Conservation (phyloP, 35 echinoderm and acorn worm genomes). For the Lytechinus variegatus region DNA sequence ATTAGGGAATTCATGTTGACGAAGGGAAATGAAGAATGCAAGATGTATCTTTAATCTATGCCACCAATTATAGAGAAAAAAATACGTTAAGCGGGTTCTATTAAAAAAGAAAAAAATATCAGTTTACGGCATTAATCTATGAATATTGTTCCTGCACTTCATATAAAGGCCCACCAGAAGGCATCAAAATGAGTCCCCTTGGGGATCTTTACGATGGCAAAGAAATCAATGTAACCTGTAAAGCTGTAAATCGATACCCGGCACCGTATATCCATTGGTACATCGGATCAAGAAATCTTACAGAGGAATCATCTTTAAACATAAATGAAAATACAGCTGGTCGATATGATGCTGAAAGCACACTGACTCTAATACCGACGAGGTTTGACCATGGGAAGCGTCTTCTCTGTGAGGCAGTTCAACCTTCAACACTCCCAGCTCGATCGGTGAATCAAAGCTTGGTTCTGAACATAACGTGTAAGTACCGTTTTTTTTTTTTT, state of each 20-base stretch:
- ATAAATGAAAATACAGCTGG: neutral
- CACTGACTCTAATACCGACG: neutral
- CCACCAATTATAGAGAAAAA: too few relatives aligned
- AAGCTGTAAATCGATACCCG: neutral
- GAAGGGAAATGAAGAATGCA: too few relatives aligned
- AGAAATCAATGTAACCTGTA: neutral
- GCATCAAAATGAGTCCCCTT: neutral
- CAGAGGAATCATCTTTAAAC: neutral
- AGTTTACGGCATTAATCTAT: too few relatives aligned
- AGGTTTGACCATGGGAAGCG: neutral
- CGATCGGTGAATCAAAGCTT: neutral
- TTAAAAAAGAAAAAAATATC: too few relatives aligned
- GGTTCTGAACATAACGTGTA: neutral
- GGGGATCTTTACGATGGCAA: neutral
- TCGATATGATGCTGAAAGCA: neutral
- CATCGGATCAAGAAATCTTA: neutral
- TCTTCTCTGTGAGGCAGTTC: neutral
- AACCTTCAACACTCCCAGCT: neutral
- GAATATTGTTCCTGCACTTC: too few relatives aligned
- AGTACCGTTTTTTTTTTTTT: neutral
- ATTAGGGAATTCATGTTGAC: too few relatives aligned
- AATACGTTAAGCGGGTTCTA: too few relatives aligned
- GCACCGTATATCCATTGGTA: neutral
- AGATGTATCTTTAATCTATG: too few relatives aligned
- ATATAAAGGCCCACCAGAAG: neutral